Evolutionary conservation across 2,888 invertebrate species (phyloP).

Genomic region (Plebejus argus): DNA sequence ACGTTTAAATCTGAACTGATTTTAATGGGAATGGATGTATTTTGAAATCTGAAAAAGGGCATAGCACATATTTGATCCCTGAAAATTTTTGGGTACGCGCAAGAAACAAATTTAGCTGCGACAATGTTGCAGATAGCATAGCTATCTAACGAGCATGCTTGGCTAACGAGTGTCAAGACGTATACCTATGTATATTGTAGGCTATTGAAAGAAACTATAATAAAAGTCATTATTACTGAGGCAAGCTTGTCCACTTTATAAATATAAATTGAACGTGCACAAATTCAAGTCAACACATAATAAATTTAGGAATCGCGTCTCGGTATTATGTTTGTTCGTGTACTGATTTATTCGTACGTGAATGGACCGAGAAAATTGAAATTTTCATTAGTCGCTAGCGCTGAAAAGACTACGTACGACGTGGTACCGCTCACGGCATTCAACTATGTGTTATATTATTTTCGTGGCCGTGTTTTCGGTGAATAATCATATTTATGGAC

Average conservation of each 20-base stretch:
- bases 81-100: no score
- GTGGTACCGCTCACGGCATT: slow-evolving; percentile 42
- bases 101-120: no score
- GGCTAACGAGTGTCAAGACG: not conserved
- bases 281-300: slow-evolving; percentile 24
- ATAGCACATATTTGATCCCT: no score
- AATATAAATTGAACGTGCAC: slow-evolving; percentile 22
- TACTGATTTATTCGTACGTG: slow-evolving; percentile 42
- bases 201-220: not conserved
- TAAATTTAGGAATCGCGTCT: slow-evolving; percentile 35
- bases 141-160: not conserved
- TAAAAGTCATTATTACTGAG: no score
- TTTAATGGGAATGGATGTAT: no score
- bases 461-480: slow-evolving; percentile 9
- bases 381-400: slow-evolving; percentile 43
- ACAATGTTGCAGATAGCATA: not conserved
- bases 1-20: no score
- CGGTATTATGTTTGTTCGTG: slow-evolving; percentile 39
- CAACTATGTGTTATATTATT: slow-evolving; percentile 29
- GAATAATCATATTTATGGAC: slow-evolving; percentile 21
- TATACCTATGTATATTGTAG: not conserved
- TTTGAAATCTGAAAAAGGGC: no score
- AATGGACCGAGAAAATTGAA: slow-evolving; percentile 44
- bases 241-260: slow-evolving; percentile 8
- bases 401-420: slow-evolving; percentile 45